A percentile compares a stretch with the other conserved stretches of the same genome.
Evolutionary conservation across 1,140 invertebrate species (phyloP).

Genomic region (Aphelinus certus): DNA sequence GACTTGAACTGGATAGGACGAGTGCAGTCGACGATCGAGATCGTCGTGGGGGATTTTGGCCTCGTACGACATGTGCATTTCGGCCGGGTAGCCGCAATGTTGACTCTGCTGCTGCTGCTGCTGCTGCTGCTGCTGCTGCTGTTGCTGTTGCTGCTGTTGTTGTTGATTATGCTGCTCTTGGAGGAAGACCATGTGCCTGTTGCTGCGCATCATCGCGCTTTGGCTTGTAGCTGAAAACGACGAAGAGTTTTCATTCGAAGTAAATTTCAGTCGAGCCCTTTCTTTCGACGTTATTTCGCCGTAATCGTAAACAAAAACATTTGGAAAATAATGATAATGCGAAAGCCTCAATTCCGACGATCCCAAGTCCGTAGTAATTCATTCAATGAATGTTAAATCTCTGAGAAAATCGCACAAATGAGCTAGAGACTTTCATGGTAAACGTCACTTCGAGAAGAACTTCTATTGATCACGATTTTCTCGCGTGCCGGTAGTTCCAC

Average conservation of each 20-base stretch:
- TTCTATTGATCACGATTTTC: no score
- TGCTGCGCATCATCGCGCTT: slow-evolving; percentile 51
- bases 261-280: not conserved
- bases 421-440: no score
- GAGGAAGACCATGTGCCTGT: slow-evolving; percentile 59
- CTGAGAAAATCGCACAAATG: no score
- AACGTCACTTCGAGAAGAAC: no score
- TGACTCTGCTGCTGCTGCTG: slow-evolving; percentile 40
- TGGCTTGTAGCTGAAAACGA: slow-evolving; percentile 39
- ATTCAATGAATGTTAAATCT: no score
- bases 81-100: slow-evolving; percentile 54
- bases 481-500: no score
- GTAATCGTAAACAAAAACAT: no score
- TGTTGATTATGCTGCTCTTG: slow-evolving; percentile 50
- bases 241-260: not conserved
- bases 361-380: no score
- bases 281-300: not conserved
- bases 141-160: slow-evolving; percentile 35
- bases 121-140: slow-evolving; percentile 15
- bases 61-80: slow-evolving; percentile 53
- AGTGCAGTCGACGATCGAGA: slow-evolving; percentile 16
- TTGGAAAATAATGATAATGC: no score
- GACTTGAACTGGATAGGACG: slow-evolving; percentile 20
- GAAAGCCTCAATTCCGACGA: no score
- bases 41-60: slow-evolving; percentile 43